phyloP scores from a whole-genome alignment of 2,888 invertebrate genomes.

The Diarsia dahlii region DNA sequence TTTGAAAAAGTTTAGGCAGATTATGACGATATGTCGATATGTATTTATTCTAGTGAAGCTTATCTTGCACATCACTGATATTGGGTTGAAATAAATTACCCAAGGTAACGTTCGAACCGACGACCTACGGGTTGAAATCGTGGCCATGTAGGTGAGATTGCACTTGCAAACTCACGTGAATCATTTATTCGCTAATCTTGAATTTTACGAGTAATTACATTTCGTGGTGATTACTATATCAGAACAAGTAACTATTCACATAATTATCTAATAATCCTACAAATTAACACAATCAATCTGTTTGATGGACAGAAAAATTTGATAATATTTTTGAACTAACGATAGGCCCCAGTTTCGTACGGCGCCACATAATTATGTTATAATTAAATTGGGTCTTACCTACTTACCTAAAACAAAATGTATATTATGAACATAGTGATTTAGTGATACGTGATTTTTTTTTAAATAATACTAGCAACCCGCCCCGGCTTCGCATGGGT shows the following conservation, averaged over 20 bases:
- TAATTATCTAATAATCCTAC: background rate
- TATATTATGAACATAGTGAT: too few relatives aligned
- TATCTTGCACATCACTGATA: background rate
- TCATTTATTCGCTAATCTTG: background rate
- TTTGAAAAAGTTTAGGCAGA: too few relatives aligned
- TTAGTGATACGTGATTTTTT: too few relatives aligned
- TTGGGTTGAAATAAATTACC: background rate
- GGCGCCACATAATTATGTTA: background rate
- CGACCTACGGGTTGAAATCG: background rate
- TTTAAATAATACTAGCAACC: too few relatives aligned
- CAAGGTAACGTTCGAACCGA: background rate
- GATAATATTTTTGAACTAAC: conserved; percentile 20
- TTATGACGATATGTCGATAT: too few relatives aligned
- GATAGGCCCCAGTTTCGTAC: background rate
- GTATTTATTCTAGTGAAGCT: background rate
- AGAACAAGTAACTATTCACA: conserved; percentile 8
- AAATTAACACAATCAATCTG: conserved; percentile 34
- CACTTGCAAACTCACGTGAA: conserved; percentile 9
- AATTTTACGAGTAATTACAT: background rate
- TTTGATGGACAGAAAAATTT: conserved; percentile 6
- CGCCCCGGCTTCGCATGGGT: too few relatives aligned
- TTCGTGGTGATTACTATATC: too few relatives aligned
- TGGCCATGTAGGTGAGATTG: background rate
- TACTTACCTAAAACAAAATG: too few relatives aligned
- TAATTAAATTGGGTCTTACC: too few relatives aligned